phyloP scores from a whole-genome alignment of 2,797 vertebrate genomes.

The Choloepus didactylus region DNA sequence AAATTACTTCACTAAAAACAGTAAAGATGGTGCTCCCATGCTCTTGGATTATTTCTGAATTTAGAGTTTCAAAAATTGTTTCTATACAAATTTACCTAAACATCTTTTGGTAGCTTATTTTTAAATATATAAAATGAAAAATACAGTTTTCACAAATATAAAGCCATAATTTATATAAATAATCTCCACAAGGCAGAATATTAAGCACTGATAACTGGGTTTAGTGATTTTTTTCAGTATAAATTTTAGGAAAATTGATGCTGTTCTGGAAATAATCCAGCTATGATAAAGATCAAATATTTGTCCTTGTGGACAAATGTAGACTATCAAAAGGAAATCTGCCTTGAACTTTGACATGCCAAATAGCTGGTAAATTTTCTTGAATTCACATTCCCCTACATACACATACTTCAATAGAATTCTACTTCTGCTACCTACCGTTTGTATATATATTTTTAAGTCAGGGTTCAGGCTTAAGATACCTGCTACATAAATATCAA shows the following conservation, averaged over 20 bases:
- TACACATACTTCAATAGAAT: neutral
- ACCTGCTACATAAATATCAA: neutral
- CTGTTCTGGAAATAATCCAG: neutral
- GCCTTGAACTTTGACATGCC: neutral
- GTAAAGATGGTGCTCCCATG: neutral
- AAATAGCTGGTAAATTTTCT: neutral
- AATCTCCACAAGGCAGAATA: neutral
- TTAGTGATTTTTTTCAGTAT: neutral
- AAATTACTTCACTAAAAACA: neutral
- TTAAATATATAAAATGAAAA: slow-evolving; percentile 1
- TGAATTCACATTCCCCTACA: neutral
- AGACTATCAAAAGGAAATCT: neutral
- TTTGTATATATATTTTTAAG: neutral
- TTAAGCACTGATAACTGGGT: neutral
- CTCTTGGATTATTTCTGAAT: neutral
- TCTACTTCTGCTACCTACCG: neutral
- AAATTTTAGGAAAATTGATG: neutral
- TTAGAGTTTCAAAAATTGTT: neutral
- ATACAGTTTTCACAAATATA: neutral
- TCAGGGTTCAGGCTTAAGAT: neutral
- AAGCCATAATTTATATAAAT: neutral
- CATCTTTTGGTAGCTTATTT: neutral
- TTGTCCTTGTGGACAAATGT: neutral
- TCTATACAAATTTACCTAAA: neutral
- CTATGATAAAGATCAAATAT: neutral